Percentiles rank a stretch among this genome's conserved stretches.
These are phyloP conservation scores for Conomelus anceps DNA, from an alignment of 2,888 invertebrate species.

Conservation along the genomic window DNA sequence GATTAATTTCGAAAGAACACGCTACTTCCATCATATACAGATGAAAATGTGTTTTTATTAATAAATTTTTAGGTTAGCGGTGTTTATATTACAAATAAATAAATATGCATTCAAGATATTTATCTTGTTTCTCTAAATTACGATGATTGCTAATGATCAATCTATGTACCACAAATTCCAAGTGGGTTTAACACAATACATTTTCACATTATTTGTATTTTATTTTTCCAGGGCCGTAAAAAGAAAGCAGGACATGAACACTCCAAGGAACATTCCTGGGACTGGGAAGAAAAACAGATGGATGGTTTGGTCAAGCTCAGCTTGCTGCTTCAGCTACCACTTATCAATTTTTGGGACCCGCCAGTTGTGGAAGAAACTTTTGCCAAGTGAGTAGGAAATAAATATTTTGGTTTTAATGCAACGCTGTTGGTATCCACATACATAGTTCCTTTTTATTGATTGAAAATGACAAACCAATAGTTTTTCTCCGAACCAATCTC, in stretches of 20 bases:
- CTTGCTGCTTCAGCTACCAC: conserved; percentile 59
- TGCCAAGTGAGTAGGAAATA: conserved; percentile 56
- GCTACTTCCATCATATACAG: no score
- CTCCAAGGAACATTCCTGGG: conserved; percentile 38
- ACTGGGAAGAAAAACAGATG: conserved; percentile 63
- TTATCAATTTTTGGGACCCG: conserved; percentile 73
- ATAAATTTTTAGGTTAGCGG: no score
- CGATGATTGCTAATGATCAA: not conserved
- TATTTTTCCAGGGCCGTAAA: conserved; percentile 37
- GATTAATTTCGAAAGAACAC: no score
- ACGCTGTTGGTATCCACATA: no score
- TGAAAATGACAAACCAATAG: no score
- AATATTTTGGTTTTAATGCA: not conserved
- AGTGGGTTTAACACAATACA: conserved; percentile 21
- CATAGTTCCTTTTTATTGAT: no score
- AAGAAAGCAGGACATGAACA: conserved; percentile 42
- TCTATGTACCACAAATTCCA: not conserved
- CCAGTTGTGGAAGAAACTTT: conserved; percentile 77
- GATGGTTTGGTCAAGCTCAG: conserved; percentile 58
- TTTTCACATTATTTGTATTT: not conserved
- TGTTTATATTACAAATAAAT: no score
- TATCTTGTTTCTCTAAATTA: conserved; percentile 3
- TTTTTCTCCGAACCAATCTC: no score
- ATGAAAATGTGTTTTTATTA: no score
- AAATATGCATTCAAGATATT: no score